Base-by-base conservation (phyloP, 2,888 invertebrate species). In the Halocaridina rubra region DNA sequence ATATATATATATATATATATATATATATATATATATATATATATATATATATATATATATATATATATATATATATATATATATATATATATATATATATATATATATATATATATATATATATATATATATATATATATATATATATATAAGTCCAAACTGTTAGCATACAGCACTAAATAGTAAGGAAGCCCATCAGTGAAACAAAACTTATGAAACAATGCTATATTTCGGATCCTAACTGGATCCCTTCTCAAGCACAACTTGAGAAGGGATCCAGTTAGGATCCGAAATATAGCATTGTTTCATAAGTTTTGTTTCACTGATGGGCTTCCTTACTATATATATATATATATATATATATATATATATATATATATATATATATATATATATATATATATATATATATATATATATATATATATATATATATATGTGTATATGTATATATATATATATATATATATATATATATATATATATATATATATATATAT, bases 381-480 rank as follows among this genome's bases (percentile, higher is more conserved):
- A 64, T 64, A 64, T 64, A 64, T 74, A 74, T 74, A 74, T 33
- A 33, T 46, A 74, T 74, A 74, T 74, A 72, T 72, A 72, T 72
- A 72, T 29, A 72, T 72, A 72, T 72, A 24, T 72, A 72, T 72
- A 72, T 72, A 72, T 72, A 72, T 72, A 72, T 72, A 72, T 72
- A 72, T 72, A 30, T 72, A 72, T 72, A 72, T 72, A 72, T 72
- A 72, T 72, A 72, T 72, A 72, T 72, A 72, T 72, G 19, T 72
- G 22, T 72, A 30, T 30, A 72, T 72, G 30, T 72, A 29, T 29
- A 29, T 30, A 72, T 72, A 72, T 72, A 30, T 30, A 72, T 72
- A 29, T 72, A 72, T 72, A 72, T 72, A 72, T 29, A 29, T 72
- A 71, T 72, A 19, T 39, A 75, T 75, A 75, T 75, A 33, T 33